These are phyloP conservation scores for Loris lydekkerianus DNA, from an alignment of 2,797 vertebrate genomes.

Conservation along the genomic window DNA sequence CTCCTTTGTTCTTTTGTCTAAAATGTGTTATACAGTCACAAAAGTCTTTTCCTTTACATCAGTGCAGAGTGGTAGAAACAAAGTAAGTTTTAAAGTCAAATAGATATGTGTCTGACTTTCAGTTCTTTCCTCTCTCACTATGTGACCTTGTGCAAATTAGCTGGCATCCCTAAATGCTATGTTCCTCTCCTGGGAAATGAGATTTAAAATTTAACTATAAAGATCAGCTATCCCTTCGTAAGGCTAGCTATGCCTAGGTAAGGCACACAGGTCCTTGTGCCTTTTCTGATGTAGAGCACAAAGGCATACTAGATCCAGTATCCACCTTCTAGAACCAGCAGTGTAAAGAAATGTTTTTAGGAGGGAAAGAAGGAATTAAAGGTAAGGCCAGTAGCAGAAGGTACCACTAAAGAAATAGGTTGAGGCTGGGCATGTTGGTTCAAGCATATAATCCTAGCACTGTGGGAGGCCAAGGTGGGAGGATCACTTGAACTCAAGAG, in stretches of 20 bases:
- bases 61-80: not conserved
- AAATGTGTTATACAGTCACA: not conserved
- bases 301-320: not conserved
- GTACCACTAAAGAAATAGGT: not conserved
- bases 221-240: not conserved
- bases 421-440: too few relatives aligned
- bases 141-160: not conserved
- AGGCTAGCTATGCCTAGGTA: not conserved
- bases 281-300: accelerated
- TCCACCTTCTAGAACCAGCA: not conserved
- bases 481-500: too few relatives aligned
- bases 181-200: slow-evolving; percentile 36
- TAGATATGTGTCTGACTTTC: not conserved
- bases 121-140: not conserved
- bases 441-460: too few relatives aligned
- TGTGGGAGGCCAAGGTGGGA: too few relatives aligned
- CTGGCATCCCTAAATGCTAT: not conserved
- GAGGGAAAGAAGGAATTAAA: not conserved
- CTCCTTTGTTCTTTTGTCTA: not conserved
- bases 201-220: not conserved
- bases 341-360: slow-evolving; percentile 13
- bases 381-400: not conserved
- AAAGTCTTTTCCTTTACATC: not conserved
- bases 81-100: not conserved
- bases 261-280: not conserved